Percentiles rank a stretch among this genome's conserved stretches.
Evolutionary conservation across 2,888 invertebrate species (phyloP).

Genomic region (Oscheius myriophilus): DNA sequence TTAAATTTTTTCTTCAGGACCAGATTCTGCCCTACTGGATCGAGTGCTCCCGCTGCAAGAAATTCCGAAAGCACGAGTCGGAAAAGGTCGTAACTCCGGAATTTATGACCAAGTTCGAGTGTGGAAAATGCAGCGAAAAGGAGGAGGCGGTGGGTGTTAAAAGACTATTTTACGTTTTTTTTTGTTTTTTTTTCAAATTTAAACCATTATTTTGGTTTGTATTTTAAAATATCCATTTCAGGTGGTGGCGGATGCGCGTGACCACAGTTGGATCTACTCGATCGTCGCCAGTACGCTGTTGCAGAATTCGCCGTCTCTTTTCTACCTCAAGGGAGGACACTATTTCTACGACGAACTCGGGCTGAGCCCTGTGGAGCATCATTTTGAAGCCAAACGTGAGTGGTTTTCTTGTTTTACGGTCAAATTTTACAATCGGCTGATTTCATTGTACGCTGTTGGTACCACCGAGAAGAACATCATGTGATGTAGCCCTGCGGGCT

Average conservation of each 20-base stretch:
- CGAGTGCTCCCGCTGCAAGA: slow-evolving; percentile 46
- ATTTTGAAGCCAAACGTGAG: slow-evolving; percentile 19
- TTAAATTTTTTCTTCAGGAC: slow-evolving; percentile 36
- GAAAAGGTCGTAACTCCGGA: slow-evolving; percentile 21
- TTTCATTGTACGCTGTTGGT: no score
- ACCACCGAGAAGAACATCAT: no score
- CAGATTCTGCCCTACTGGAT: slow-evolving; percentile 60
- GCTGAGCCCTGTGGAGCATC: slow-evolving; percentile 45
- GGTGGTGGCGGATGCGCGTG: slow-evolving; percentile 14
- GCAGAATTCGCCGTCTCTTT: slow-evolving; percentile 51
- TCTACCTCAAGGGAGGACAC: slow-evolving; percentile 32
- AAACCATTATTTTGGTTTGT: no score
- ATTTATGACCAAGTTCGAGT: slow-evolving; percentile 36
- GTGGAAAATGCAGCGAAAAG: slow-evolving; percentile 34
- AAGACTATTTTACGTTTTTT: no score
- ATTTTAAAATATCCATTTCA: no score
- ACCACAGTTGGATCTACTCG: slow-evolving; percentile 24
- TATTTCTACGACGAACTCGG: slow-evolving; percentile 62
- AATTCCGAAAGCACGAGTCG: slow-evolving; percentile 37
- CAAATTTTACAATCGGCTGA: no score
- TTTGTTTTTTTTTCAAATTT: no score
- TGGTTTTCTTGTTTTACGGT: neutral
- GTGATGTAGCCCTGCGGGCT: no score
- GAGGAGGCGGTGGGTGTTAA: slow-evolving; percentile 38
- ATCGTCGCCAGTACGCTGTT: slow-evolving; percentile 47